Percentiles rank a stretch among this genome's conserved stretches.
Evolutionary conservation across 2,797 vertebrate genomes (phyloP).

Genomic region (Poeciliopsis paucimaculata): DNA sequence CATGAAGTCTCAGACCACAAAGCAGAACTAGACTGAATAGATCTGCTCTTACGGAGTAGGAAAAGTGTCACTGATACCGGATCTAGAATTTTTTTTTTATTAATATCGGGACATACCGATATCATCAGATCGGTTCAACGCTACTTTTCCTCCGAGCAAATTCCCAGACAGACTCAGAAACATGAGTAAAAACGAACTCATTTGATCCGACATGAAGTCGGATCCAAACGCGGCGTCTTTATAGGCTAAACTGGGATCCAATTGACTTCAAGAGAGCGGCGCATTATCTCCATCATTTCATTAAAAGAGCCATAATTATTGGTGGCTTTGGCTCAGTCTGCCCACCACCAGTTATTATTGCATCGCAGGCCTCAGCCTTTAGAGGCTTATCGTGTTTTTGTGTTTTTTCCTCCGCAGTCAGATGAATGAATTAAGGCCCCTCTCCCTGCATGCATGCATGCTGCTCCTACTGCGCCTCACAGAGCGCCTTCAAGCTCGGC

Average conservation of each 20-base stretch:
- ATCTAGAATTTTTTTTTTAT: too few relatives aligned
- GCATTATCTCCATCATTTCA: conserved; percentile 59
- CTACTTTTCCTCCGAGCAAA: neutral
- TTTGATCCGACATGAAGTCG: conserved; percentile 12
- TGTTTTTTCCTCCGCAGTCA: conserved; percentile 64
- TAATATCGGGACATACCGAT: too few relatives aligned
- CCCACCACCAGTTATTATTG: conserved; percentile 61
- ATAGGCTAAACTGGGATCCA: conserved; percentile 34
- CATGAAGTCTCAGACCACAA: too few relatives aligned
- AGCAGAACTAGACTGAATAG: too few relatives aligned
- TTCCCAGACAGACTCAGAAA: conserved; percentile 22
- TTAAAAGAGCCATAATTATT: conserved; percentile 61
- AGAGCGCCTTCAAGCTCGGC: conserved; percentile 74
- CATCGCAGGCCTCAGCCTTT: conserved; percentile 49
- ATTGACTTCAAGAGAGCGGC: conserved; percentile 40
- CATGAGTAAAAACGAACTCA: conserved; percentile 25
- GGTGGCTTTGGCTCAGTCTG: conserved; percentile 51
- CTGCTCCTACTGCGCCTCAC: conserved; percentile 68
- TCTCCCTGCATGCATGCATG: conserved; percentile 36
- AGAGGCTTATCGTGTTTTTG: conserved; percentile 68
- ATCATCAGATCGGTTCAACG: too few relatives aligned
- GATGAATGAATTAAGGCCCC: conserved; percentile 69
- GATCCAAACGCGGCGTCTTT: conserved; percentile 42
- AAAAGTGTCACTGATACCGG: too few relatives aligned
- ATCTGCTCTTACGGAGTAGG: neutral